phyloP scores from a whole-genome alignment of 2,113 vertebrate species.

The Falcunculus frontatus region DNA sequence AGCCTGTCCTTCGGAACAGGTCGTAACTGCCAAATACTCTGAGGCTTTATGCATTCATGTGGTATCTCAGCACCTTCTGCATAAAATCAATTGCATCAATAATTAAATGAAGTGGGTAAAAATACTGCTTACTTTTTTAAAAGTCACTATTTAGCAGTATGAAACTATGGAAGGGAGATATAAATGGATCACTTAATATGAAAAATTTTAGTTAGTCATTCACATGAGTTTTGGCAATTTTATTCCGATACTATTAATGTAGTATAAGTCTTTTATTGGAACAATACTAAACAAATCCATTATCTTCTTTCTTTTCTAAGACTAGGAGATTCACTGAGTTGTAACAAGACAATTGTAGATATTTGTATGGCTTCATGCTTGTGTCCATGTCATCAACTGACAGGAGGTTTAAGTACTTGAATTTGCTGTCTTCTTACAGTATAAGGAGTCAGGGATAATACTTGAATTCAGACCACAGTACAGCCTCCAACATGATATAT shows the following conservation, averaged over 20 bases:
- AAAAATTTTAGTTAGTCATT: background rate
- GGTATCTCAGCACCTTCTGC: background rate
- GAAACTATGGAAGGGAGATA: background rate
- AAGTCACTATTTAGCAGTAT: background rate
- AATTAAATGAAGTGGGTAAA: background rate
- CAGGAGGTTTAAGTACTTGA: background rate
- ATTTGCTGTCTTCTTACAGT: background rate
- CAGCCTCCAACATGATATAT: background rate
- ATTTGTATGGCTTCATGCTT: background rate
- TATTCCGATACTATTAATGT: background rate
- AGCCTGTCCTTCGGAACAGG: background rate
- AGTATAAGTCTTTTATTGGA: background rate
- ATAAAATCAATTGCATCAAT: background rate
- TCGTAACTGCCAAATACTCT: background rate
- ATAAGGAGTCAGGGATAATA: background rate
- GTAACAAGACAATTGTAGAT: background rate
- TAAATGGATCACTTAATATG: background rate
- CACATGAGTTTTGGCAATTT: background rate
- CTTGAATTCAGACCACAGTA: background rate
- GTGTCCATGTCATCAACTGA: background rate
- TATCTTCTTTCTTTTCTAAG: background rate
- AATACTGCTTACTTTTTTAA: background rate
- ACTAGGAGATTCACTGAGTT: background rate
- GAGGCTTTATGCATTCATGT: background rate
- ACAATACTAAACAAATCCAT: background rate